phyloP scores from a whole-genome alignment of 2,888 invertebrate species.

The Andrena camellia region DNA sequence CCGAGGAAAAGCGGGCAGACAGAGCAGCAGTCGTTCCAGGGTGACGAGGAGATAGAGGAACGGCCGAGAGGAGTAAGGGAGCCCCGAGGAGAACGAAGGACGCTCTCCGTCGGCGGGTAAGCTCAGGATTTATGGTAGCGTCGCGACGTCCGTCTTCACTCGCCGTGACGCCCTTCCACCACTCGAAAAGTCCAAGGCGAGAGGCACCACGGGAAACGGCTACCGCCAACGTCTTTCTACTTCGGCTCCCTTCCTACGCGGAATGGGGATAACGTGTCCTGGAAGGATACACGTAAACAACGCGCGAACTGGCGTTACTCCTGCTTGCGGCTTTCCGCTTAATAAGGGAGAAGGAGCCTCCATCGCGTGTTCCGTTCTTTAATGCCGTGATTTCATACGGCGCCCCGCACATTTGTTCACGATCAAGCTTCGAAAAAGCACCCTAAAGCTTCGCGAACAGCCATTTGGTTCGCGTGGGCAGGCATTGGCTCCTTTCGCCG shows the following conservation, averaged over 20 bases:
- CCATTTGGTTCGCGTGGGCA: not conserved
- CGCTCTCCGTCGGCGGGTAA: constrained; percentile 82
- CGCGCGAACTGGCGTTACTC: constrained; percentile 18
- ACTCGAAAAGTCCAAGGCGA: constrained; percentile 75
- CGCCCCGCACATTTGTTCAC: not conserved
- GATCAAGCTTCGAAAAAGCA: not conserved
- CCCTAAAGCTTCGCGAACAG: no score
- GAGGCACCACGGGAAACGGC: constrained; percentile 63
- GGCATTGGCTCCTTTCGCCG: not conserved
- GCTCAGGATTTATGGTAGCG: constrained; percentile 84
- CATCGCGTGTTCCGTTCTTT: not conserved
- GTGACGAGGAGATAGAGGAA: constrained; percentile 51
- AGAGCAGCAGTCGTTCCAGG: constrained; percentile 54
- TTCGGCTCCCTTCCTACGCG: constrained; percentile 52
- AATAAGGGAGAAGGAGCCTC: not conserved
- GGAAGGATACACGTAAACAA: constrained; percentile 42
- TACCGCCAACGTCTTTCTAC: constrained; percentile 48
- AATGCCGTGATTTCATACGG: not conserved
- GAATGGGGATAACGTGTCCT: constrained; percentile 48
- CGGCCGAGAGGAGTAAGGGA: constrained; percentile 38
- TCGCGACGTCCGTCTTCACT: constrained; percentile 85
- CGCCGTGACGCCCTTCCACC: constrained; percentile 84
- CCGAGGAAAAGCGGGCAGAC: constrained; percentile 66
- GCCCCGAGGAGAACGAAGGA: constrained; percentile 69
- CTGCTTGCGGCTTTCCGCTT: not conserved